phyloP scores from a whole-genome alignment of 2,113 vertebrate species.

The Crotalus horridus region DNA sequence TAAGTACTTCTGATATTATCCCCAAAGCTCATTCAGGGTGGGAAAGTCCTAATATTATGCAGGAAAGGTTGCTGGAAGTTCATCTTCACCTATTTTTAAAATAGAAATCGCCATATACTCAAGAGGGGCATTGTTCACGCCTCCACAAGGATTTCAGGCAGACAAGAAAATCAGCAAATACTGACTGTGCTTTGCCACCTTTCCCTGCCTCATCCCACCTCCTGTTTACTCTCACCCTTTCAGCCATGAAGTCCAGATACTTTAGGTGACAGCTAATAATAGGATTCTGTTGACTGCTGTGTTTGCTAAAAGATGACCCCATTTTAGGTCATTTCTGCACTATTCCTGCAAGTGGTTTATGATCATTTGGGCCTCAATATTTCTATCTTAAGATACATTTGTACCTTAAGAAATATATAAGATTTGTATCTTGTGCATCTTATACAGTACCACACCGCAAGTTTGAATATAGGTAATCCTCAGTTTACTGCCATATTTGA shows the following conservation, averaged over 20 bases:
- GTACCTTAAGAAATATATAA: background rate
- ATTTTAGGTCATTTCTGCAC: background rate
- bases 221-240: background rate
- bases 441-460: background rate
- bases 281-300: background rate
- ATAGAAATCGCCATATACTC: background rate
- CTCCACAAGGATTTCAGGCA: background rate
- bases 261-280: background rate
- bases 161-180: background rate
- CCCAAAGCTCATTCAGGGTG: too few species aligned
- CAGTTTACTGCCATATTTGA: background rate
- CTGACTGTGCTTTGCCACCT: background rate
- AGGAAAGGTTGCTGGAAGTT: background rate
- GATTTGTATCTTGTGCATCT: background rate
- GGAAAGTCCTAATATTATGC: background rate
- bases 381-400: background rate
- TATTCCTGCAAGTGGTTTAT: background rate
- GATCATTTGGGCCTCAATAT: background rate
- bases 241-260: background rate
- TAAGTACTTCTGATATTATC: constrained; percentile 68
- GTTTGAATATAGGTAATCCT: background rate
- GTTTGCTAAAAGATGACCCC: background rate
- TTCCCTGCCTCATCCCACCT: background rate
- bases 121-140: background rate
- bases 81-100: background rate